Percentiles rank a stretch among this genome's conserved stretches.
Evolutionary conservation across 2,113 vertebrate species (phyloP).

Genomic region (Chunga burmeisteri): DNA sequence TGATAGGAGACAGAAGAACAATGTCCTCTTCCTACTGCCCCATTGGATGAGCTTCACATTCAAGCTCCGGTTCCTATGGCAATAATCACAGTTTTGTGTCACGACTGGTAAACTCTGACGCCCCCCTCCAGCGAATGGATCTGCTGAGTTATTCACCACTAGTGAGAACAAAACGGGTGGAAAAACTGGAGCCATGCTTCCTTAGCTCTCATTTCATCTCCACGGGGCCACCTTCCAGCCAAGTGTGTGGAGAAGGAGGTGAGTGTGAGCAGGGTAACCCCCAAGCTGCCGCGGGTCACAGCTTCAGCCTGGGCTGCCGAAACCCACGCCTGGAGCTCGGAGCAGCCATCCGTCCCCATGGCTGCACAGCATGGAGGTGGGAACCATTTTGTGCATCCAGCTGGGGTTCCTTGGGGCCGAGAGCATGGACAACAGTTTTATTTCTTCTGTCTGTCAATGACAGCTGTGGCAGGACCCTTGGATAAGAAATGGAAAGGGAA

Average conservation of each 20-base stretch:
- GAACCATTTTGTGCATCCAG: neutral
- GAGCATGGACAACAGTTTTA: neutral
- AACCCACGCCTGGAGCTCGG: fast-evolving
- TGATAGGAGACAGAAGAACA: neutral
- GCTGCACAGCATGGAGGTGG: neutral
- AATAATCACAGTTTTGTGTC: neutral
- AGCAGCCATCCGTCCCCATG: neutral
- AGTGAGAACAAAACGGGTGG: neutral
- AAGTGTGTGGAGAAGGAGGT: no score
- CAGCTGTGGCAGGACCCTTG: no score
- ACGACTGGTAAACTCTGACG: neutral
- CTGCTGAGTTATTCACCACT: neutral
- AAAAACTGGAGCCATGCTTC: neutral
- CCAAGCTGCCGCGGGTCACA: fast-evolving
- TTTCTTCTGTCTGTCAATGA: neutral
- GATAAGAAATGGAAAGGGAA: neutral
- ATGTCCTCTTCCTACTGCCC: neutral
- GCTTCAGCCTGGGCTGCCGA: neutral
- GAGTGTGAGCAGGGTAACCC: neutral
- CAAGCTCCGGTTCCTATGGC: neutral
- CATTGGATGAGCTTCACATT: neutral
- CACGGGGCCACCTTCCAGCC: fast-evolving
- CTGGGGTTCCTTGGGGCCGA: neutral
- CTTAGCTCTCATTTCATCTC: neutral
- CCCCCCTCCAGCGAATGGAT: fast-evolving